Evolutionary conservation across 2,888 invertebrate genomes (phyloP), one percentile per base, ranked within the genome.

Genomic region (Xestia rhomboidea): DNA sequence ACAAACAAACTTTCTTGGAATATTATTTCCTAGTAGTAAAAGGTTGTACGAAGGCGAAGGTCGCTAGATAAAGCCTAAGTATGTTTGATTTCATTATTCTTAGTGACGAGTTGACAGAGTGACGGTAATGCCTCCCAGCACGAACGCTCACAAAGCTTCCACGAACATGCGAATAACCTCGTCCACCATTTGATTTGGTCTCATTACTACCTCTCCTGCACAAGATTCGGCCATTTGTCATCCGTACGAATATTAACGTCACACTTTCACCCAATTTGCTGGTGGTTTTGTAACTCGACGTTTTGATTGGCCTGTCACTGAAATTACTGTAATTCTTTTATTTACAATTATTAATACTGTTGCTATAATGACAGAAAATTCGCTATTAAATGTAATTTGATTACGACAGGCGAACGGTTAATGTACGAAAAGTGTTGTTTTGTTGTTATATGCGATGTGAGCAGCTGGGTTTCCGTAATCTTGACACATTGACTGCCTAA

Each of bases 221-320:
- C 91, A 93, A 93, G 92, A 93, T 93, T 93, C 90, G 91, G 91
- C 91, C 94, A 95, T 96, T 96, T 95, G 95, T 96, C 96, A 96
- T 94, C 89, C 93, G 93, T 92, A 93, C 90, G 91, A 93, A 94
- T 93, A 95, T 95, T 95, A 95, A 90, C 91, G 95, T 95, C 95
- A 95, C 94, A 96, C 96, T 96, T 96, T 96, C 95, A 91, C 95
- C 95, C 91, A 94, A 95, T 95, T 95, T 94, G 90, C 90, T 92
- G 89, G 92, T 89, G 90, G 93, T 94, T 92, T 93, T 92, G 92
- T 92, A 92, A 93, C 88, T 87, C 91, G 94, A 95, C 94, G 90
- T 88, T 93, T 92, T 94, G 93, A 93, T 93, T 93, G 91, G 86
- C 84, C 87, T 81, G 88, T 86, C 88, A 88, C 89, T 90, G 88